Evolutionary conservation across 2,113 vertebrate species (phyloP).

Genomic region (Rhynchomys soricoides): DNA sequence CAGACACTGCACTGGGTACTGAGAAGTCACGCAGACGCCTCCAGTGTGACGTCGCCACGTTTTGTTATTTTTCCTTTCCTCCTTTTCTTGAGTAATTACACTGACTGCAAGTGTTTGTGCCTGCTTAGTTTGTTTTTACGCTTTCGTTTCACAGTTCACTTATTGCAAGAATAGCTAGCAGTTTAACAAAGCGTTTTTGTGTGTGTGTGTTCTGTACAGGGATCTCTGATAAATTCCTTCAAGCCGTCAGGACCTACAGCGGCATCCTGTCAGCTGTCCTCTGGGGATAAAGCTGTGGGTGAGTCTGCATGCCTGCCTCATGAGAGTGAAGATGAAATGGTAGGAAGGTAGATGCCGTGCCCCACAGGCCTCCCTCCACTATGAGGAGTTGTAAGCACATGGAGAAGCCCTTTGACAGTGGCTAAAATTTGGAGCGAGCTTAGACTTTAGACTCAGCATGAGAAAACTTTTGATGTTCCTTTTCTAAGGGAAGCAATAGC

Average conservation of each 20-base stretch:
- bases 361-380: neutral
- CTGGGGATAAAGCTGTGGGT: constrained; percentile 84
- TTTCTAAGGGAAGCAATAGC: neutral
- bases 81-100: neutral
- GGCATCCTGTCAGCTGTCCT: constrained; percentile 54
- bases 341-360: neutral
- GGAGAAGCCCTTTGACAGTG: neutral
- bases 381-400: neutral
- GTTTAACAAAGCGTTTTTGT: constrained; percentile 25
- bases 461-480: neutral
- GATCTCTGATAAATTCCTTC: constrained; percentile 65
- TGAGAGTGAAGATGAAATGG: neutral
- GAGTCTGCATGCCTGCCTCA: constrained; percentile 27
- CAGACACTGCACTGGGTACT: neutral
- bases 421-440: neutral
- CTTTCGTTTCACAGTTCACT: neutral
- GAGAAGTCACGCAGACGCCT: neutral
- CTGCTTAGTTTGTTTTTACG: neutral
- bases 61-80: neutral
- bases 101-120: neutral
- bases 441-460: neutral
- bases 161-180: neutral
- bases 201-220: constrained; percentile 78
- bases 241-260: constrained; percentile 78
- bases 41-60: neutral